These are phyloP conservation scores for Muscicapa adusta DNA, from an alignment of 2,113 vertebrate genomes.

Conservation along the genomic window DNA sequence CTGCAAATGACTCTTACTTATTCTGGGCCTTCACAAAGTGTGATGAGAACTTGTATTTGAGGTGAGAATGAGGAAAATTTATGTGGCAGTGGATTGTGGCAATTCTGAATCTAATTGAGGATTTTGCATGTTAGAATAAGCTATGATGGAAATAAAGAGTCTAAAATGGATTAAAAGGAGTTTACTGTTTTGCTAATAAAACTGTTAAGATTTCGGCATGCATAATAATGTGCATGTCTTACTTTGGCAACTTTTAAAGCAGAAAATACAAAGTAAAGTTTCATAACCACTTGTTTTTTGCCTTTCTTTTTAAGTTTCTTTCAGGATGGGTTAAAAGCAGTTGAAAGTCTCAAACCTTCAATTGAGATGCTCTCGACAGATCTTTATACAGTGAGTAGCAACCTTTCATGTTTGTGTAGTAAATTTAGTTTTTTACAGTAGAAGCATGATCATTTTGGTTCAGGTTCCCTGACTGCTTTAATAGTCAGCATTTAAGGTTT, in stretches of 20 bases:
- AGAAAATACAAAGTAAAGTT: not conserved
- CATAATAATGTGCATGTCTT: not conserved
- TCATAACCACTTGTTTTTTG: not conserved
- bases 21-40: not conserved
- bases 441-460: not conserved
- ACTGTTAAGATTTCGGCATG: not conserved
- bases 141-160: not conserved
- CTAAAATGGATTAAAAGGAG: not conserved
- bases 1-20: not conserved
- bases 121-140: not conserved
- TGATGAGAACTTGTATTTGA: not conserved
- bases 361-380: constrained; percentile 95
- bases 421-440: not conserved
- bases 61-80: not conserved
- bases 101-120: not conserved
- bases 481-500: not conserved
- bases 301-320: constrained; percentile 84
- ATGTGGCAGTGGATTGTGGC: not conserved
- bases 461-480: not conserved
- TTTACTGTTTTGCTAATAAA: not conserved
- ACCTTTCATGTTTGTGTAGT: not conserved
- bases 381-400: constrained; percentile 84
- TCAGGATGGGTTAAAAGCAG: constrained; percentile 96
- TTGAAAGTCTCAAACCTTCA: constrained; percentile 96
- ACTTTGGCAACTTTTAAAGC: not conserved